Percentiles rank a stretch among this genome's conserved stretches.
Evolutionary conservation across 1,140 invertebrate genomes (phyloP).

Genomic region (Drosophila burlai): DNA sequence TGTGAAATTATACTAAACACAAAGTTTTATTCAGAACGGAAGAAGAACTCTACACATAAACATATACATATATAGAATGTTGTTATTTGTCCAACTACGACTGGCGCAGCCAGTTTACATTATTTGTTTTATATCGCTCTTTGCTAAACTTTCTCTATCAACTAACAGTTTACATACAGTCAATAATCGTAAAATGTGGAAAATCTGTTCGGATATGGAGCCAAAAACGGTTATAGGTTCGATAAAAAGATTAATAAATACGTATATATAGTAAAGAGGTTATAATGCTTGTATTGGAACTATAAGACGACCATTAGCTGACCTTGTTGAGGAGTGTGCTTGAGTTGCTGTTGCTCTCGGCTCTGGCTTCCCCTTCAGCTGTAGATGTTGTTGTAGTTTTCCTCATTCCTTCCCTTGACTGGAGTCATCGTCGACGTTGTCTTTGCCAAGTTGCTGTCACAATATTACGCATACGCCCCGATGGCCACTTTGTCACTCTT

Average conservation of each 20-base stretch:
- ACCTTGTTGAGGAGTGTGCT: conserved; percentile 61
- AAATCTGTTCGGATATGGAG: conserved; percentile 50
- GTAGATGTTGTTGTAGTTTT: conserved; percentile 10
- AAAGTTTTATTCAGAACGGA: conserved; percentile 37
- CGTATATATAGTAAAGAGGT: conserved; percentile 51
- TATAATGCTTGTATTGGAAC: conserved; percentile 64
- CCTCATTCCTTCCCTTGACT: neutral
- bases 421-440: conserved; percentile 8
- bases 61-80: conserved; percentile 24
- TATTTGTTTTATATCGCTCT: conserved; percentile 47
- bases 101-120: conserved; percentile 65
- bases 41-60: conserved; percentile 60
- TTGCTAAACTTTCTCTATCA: conserved; percentile 55
- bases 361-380: conserved; percentile 4
- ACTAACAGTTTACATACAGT: conserved; percentile 63
- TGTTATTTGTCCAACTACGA: conserved; percentile 50
- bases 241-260: conserved; percentile 49
- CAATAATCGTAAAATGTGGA: conserved; percentile 63
- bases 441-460: conserved; percentile 60
- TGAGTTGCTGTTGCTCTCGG: conserved; percentile 20
- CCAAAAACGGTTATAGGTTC: conserved; percentile 54
- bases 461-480: conserved; percentile 68
- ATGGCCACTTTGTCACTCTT: conserved; percentile 63
- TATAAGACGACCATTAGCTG: conserved; percentile 80
- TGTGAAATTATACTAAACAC: conserved; percentile 29